Evolutionary conservation across 2,113 vertebrate species (phyloP).

Genomic region (Eurystomus gularis): DNA sequence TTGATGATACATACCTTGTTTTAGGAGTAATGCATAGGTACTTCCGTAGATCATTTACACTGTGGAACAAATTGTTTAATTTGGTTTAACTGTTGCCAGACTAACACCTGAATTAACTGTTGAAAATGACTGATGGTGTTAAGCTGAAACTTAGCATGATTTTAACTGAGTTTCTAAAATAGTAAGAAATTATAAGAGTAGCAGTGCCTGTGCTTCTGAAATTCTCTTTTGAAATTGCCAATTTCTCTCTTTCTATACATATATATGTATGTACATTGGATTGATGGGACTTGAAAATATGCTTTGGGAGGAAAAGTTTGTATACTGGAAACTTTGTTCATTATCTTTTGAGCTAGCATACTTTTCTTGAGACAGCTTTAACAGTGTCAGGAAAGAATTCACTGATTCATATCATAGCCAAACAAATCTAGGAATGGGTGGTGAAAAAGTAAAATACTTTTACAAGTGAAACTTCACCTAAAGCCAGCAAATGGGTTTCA

Average conservation of each 20-base stretch:
- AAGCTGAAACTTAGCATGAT: background rate
- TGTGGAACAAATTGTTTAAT: background rate
- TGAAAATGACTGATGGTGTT: background rate
- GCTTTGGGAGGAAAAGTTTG: background rate
- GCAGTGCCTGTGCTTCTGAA: background rate
- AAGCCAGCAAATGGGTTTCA: background rate
- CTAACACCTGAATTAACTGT: background rate
- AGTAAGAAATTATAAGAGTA: background rate
- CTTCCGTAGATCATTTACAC: background rate
- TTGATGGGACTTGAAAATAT: background rate
- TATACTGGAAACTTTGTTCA: background rate
- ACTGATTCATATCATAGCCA: background rate
- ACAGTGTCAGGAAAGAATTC: background rate
- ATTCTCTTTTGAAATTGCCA: background rate
- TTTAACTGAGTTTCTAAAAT: background rate
- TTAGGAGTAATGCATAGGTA: background rate
- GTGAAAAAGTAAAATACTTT: background rate
- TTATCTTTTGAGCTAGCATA: background rate
- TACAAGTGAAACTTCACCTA: background rate
- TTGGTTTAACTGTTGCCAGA: background rate
- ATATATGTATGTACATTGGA: background rate
- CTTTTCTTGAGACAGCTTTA: background rate
- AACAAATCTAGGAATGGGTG: background rate
- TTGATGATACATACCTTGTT: background rate
- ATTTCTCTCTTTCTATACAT: background rate